These are phyloP conservation scores for Ceratina calcarata DNA, from an alignment of 1,140 invertebrate genomes.

Conservation along the genomic window DNA sequence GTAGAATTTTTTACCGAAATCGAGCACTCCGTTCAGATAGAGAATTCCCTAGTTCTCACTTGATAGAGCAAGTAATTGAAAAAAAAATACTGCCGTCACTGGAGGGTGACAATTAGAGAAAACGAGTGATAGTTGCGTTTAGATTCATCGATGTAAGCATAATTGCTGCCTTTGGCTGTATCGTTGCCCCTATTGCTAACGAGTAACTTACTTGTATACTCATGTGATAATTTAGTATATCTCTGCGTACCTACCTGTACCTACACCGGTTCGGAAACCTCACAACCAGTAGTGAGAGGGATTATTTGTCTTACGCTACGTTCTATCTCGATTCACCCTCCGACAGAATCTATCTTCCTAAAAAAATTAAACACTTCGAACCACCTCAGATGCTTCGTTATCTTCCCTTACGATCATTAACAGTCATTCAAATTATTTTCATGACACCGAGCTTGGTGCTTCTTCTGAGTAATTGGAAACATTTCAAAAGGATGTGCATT, in stretches of 20 bases:
- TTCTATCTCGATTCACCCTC: constrained; percentile 17
- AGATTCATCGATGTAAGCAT: constrained; percentile 73
- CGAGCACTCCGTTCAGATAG: constrained; percentile 25
- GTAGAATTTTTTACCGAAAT: constrained; percentile 38
- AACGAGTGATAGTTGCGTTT: constrained; percentile 65
- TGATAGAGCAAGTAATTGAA: neutral
- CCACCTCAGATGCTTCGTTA: too few species aligned
- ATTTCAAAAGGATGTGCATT: neutral
- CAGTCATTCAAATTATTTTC: neutral
- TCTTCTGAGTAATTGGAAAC: too few species aligned
- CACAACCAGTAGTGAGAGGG: constrained; percentile 45
- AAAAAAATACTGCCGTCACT: constrained; percentile 16
- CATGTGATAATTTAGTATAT: constrained; percentile 80
- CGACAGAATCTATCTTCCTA: constrained; percentile 9
- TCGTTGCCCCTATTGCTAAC: constrained; percentile 78
- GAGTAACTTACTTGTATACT: constrained; percentile 78
- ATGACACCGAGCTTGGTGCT: too few species aligned
- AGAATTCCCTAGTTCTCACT: constrained; percentile 9
- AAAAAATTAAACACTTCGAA: too few species aligned
- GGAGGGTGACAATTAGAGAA: constrained; percentile 38
- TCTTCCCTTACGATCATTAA: neutral
- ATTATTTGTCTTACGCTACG: constrained; percentile 43
- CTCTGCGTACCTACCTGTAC: constrained; percentile 76
- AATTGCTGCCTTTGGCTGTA: constrained; percentile 79
- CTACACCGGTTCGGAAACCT: constrained; percentile 59